Conservation (phyloP, 1,140 invertebrate species). For the Catajapyx aquilonaris region DNA sequence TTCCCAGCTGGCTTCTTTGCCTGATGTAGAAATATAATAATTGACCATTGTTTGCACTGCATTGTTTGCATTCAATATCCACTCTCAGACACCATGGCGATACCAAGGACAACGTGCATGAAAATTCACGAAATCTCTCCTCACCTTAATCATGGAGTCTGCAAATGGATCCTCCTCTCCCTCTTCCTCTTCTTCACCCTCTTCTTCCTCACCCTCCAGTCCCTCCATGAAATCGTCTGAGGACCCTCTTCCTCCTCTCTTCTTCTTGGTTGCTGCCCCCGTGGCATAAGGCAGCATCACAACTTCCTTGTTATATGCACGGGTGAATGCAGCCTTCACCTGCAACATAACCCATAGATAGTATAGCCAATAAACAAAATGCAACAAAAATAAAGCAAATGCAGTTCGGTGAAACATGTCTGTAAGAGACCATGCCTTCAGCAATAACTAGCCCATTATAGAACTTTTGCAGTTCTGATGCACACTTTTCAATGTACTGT, state of each 20-base stretch:
- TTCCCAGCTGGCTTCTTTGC: too few relatives aligned
- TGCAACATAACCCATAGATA: slow-evolving; percentile 17
- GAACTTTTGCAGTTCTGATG: background rate
- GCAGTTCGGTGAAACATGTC: background rate
- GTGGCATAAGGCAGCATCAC: slow-evolving; percentile 45
- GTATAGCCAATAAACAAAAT: background rate
- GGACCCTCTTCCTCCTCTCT: slow-evolving; percentile 20
- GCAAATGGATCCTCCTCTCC: slow-evolving; percentile 41
- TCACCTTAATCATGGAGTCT: slow-evolving; percentile 62
- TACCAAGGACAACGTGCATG: too few relatives aligned
- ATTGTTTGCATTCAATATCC: too few relatives aligned
- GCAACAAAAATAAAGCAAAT: background rate
- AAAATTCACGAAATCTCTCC: too few relatives aligned
- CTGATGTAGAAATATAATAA: too few relatives aligned
- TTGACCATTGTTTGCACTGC: too few relatives aligned
- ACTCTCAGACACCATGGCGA: too few relatives aligned
- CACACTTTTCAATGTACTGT: background rate
- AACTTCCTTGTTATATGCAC: slow-evolving; percentile 69
- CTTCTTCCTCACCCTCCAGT: slow-evolving; percentile 23
- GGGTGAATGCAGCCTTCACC: slow-evolving; percentile 81
- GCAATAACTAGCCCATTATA: background rate
- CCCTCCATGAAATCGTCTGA: slow-evolving; percentile 22
- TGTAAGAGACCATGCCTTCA: background rate
- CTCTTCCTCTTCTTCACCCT: slow-evolving; percentile 22
- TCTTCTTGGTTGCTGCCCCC: slow-evolving; percentile 31